Evolutionary conservation across 2,888 invertebrate species (phyloP).

Genomic region (Drosophila aldrichi): DNA sequence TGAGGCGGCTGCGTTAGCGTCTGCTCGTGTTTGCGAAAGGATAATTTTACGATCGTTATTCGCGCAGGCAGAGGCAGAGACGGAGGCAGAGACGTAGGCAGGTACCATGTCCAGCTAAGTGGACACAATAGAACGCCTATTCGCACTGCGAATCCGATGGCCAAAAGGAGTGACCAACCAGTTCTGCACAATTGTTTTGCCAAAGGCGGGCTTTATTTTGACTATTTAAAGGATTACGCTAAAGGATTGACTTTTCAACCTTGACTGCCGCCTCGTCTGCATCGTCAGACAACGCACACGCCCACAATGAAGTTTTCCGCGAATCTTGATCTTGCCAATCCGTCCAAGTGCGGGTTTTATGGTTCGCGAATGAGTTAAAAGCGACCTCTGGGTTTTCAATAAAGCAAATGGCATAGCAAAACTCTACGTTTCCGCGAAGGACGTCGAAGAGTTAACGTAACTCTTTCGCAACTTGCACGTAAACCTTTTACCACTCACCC

Average conservation of each 20-base stretch:
- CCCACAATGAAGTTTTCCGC: slow-evolving; percentile 65
- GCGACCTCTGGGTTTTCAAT: slow-evolving; percentile 57
- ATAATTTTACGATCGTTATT: slow-evolving; percentile 72
- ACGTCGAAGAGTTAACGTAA: slow-evolving; percentile 78
- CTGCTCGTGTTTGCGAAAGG: slow-evolving; percentile 70
- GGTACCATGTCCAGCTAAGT: slow-evolving; percentile 61
- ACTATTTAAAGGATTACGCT: slow-evolving; percentile 85
- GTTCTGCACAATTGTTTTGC: slow-evolving; percentile 72
- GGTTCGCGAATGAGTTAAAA: slow-evolving; percentile 74
- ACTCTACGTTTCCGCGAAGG: slow-evolving; percentile 58
- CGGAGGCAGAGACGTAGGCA: slow-evolving; percentile 46
- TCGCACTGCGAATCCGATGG: slow-evolving; percentile 63
- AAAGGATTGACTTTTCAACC: slow-evolving; percentile 84
- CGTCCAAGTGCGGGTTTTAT: slow-evolving; percentile 51
- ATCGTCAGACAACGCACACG: slow-evolving; percentile 53
- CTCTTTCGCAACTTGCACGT: slow-evolving; percentile 81
- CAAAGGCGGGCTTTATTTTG: slow-evolving; percentile 84
- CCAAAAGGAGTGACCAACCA: slow-evolving; percentile 59
- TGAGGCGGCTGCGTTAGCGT: slow-evolving; percentile 17
- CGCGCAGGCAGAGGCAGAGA: slow-evolving; percentile 39
- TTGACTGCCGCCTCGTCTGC: slow-evolving; percentile 63
- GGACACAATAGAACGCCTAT: slow-evolving; percentile 73
- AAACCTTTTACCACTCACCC: slow-evolving; percentile 56
- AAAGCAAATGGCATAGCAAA: slow-evolving; percentile 53
- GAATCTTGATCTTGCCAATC: slow-evolving; percentile 57